phyloP scores from a whole-genome alignment of 2,113 vertebrate species.

The Cheilinus undulatus region DNA sequence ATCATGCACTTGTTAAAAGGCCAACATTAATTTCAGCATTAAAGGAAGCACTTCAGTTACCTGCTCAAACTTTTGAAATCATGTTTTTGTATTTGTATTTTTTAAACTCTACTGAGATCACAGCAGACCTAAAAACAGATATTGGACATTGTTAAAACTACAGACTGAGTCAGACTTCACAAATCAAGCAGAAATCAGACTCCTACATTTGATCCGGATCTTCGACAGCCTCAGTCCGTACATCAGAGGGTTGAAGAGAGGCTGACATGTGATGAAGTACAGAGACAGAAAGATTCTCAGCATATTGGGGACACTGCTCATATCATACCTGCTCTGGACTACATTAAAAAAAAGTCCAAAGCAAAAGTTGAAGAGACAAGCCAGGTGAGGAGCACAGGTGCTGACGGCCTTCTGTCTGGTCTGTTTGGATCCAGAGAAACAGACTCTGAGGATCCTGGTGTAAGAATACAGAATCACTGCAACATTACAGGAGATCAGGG shows the following conservation, averaged over 20 bases:
- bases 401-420: slow-evolving; percentile 43
- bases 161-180: no score
- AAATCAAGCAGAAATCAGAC: no score
- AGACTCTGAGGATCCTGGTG: background rate
- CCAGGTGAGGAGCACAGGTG: slow-evolving; percentile 51
- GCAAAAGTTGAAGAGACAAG: slow-evolving; percentile 26
- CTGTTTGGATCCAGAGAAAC: slow-evolving; percentile 15
- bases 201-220: no score
- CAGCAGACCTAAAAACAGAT: no score
- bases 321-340: slow-evolving; percentile 21
- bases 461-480: slow-evolving; percentile 35
- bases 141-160: no score
- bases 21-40: no score
- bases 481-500: background rate
- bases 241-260: slow-evolving; percentile 33
- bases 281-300: background rate
- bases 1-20: no score
- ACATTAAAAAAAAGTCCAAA: slow-evolving; percentile 29
- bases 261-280: slow-evolving; percentile 24
- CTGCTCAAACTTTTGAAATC: no score
- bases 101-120: no score
- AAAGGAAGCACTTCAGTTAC: no score
- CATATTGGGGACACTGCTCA: background rate
- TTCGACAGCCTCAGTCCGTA: slow-evolving; percentile 38
- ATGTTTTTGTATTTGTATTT: no score